Evolutionary conservation across 1,140 invertebrate species (phyloP).

Genomic region (Zophobas morio): DNA sequence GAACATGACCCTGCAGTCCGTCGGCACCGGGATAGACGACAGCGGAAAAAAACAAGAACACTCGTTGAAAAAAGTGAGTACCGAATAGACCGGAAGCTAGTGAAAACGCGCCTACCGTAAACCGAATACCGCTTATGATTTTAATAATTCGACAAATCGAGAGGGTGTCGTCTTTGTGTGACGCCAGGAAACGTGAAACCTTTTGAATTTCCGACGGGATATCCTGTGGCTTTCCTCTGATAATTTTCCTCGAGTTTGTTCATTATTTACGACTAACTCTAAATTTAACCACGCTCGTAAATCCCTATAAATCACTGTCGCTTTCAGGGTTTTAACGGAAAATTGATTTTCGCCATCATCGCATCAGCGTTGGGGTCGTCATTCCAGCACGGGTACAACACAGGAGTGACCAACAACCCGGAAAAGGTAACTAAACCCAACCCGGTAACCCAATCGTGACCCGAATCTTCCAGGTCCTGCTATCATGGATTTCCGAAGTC

Average conservation of each 20-base stretch:
- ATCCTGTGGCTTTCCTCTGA: background rate
- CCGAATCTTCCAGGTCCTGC: conserved; percentile 74
- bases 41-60: background rate
- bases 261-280: too few relatives aligned
- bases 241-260: background rate
- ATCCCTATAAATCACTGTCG: background rate
- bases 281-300: background rate
- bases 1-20: background rate
- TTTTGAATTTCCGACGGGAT: conserved; percentile 7
- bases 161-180: conserved; percentile 3
- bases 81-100: conserved; percentile 2
- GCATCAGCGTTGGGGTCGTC: conserved; percentile 86
- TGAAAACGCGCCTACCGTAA: conserved; percentile 4
- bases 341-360: conserved; percentile 80
- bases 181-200: background rate
- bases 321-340: conserved; percentile 40
- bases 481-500: conserved; percentile 76
- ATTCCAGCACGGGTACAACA: conserved; percentile 94
- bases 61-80: too few relatives aligned
- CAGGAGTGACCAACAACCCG: conserved; percentile 89
- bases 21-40: background rate
- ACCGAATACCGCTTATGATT: conserved; percentile 12
- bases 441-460: too few relatives aligned
- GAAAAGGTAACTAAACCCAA: conserved; percentile 72
- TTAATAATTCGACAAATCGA: conserved; percentile 21